Conservation (phyloP, 2,113 vertebrate genomes). For the Spea bombifrons region DNA sequence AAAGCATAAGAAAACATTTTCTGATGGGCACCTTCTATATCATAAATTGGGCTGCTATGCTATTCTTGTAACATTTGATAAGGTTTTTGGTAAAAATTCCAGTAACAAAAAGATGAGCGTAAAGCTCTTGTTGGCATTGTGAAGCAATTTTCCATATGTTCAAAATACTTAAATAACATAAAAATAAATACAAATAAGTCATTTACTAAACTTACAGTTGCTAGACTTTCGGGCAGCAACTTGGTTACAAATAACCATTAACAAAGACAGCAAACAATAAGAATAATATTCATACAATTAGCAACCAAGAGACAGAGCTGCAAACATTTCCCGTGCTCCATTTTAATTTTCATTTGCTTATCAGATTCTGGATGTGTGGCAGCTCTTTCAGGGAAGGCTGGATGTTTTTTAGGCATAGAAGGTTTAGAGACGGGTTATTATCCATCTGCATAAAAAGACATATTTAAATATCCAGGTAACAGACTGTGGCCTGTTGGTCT, state of each 20-base stretch:
- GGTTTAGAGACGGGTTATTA: no score
- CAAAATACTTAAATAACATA: constrained; percentile 26
- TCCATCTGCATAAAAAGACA: not conserved
- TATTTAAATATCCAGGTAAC: not conserved
- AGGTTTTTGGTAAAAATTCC: constrained; percentile 16
- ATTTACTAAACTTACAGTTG: not conserved
- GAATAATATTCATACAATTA: not conserved
- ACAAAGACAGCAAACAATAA: not conserved
- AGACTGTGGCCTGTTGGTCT: not conserved
- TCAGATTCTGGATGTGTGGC: no score
- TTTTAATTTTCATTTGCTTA: no score
- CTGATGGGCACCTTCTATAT: not conserved
- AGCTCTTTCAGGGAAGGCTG: no score
- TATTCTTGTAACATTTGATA: not conserved
- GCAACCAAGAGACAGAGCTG: no score
- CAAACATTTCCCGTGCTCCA: no score
- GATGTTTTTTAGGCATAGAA: no score
- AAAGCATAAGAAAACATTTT: not conserved
- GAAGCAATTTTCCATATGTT: constrained; percentile 17
- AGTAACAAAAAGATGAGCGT: constrained; percentile 2
- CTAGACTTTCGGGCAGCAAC: constrained; percentile 16
- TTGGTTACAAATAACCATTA: not conserved
- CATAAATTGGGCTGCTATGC: not conserved
- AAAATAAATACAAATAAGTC: constrained; percentile 13
- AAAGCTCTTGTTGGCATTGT: constrained; percentile 8